Percentiles rank a stretch among this genome's conserved stretches.
Evolutionary conservation across 2,888 invertebrate genomes (phyloP).

Genomic region (Oithona nana): DNA sequence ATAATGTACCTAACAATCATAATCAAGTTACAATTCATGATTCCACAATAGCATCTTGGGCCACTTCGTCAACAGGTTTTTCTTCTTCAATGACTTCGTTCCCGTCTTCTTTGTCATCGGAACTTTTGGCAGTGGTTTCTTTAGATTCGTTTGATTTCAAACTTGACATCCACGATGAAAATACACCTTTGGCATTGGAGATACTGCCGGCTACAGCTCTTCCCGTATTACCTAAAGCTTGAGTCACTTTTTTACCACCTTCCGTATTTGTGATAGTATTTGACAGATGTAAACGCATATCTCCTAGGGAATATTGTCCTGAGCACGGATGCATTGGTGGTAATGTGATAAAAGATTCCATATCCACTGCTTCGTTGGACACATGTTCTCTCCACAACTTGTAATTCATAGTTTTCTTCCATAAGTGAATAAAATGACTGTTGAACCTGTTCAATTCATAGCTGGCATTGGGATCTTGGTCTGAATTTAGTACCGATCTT

Average conservation of each 20-base stretch:
- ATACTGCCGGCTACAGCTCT: conserved; percentile 58
- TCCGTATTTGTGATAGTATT: conserved; percentile 87
- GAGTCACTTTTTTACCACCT: conserved; percentile 74
- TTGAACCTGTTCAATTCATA: conserved; percentile 57
- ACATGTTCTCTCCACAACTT: conserved; percentile 56
- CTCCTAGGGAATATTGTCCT: conserved; percentile 78
- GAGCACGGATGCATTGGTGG: conserved; percentile 77
- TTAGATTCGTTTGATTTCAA: conserved; percentile 25
- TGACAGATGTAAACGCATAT: conserved; percentile 75
- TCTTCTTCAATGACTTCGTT: too few species aligned
- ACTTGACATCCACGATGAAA: conserved; percentile 32
- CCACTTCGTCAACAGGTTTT: too few species aligned
- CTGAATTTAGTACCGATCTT: conserved; percentile 42
- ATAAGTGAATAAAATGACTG: conserved; percentile 56
- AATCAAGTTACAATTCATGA: too few species aligned
- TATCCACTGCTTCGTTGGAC: conserved; percentile 26
- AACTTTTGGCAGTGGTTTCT: conserved; percentile 17
- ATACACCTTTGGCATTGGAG: conserved; percentile 67
- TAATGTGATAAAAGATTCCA: conserved; percentile 35
- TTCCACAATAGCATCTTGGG: too few species aligned
- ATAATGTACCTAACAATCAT: too few species aligned
- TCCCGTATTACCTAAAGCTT: conserved; percentile 74
- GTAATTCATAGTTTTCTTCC: conserved; percentile 72
- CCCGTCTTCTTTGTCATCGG: background rate
- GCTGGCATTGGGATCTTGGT: background rate